These are phyloP conservation scores for Uropsilus gracilis DNA, from an alignment of 2,113 vertebrate species.

Conservation along the genomic window DNA sequence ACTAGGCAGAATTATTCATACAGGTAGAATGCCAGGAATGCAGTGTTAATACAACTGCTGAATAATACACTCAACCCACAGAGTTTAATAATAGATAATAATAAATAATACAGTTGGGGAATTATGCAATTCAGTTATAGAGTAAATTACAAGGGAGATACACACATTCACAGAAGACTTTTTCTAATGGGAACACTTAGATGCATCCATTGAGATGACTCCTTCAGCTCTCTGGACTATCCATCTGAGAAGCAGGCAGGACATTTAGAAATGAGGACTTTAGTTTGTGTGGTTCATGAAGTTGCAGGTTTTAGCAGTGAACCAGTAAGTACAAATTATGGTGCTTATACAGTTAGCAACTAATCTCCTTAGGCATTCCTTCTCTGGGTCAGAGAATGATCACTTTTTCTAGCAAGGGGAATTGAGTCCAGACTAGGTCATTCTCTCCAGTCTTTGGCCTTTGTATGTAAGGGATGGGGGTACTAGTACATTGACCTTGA, in stretches of 20 bases:
- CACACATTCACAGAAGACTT: background rate
- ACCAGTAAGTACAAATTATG: background rate
- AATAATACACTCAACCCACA: conserved; percentile 4
- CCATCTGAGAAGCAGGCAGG: background rate
- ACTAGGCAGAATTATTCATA: conserved; percentile 59
- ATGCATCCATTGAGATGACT: background rate
- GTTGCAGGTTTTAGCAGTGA: background rate
- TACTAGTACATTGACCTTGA: background rate
- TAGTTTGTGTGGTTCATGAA: background rate
- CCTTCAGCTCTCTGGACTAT: background rate
- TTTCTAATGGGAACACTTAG: background rate
- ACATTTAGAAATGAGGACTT: background rate
- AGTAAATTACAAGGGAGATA: conserved; percentile 9
- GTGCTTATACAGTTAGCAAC: conserved; percentile 46
- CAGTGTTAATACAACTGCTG: conserved; percentile 35
- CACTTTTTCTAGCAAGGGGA: conserved; percentile 27
- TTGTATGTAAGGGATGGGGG: background rate
- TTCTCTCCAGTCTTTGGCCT: background rate
- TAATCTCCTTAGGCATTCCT: conserved; percentile 69
- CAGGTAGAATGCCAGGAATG: conserved; percentile 10
- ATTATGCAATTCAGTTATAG: conserved; percentile 14
- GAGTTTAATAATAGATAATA: conserved; percentile 59
- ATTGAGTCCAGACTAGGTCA: background rate
- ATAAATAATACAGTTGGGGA: conserved; percentile 59
- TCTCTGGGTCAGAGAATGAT: conserved; percentile 28